These are phyloP conservation scores for Paramisgurnus dabryanus DNA, from an alignment of 2,113 vertebrate species.

Conservation along the genomic window DNA sequence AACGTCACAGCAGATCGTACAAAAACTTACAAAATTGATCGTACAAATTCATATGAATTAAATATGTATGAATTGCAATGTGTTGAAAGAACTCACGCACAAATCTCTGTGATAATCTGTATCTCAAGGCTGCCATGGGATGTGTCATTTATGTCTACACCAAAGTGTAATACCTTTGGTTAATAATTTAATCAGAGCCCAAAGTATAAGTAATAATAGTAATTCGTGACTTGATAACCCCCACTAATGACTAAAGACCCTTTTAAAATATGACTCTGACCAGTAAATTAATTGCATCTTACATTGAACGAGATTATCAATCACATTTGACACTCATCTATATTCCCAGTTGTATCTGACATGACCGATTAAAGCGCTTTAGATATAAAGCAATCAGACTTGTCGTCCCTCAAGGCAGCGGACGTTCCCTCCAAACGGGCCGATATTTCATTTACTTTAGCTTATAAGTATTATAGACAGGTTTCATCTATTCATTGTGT, in stretches of 20 bases:
- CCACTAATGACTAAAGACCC: background rate
- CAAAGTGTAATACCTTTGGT: too few species aligned
- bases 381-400: background rate
- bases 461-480: constrained; percentile 14
- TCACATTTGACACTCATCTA: constrained; percentile 1
- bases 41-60: too few species aligned
- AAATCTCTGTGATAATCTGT: too few species aligned
- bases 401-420: background rate
- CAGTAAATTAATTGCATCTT: constrained; percentile 7
- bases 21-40: too few species aligned
- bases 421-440: background rate
- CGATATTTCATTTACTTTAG: background rate
- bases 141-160: too few species aligned
- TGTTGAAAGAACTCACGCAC: too few species aligned
- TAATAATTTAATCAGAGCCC: too few species aligned
- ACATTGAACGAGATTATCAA: background rate
- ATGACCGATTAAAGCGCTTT: background rate
- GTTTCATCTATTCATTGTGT: constrained; percentile 22
- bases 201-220: too few species aligned
- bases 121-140: too few species aligned
- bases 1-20: too few species aligned
- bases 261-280: constrained; percentile 14
- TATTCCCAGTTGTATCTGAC: background rate
- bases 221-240: too few species aligned
- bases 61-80: too few species aligned